Evolutionary conservation across 2,888 invertebrate species (phyloP).

Genomic region (Morpho deidamia): DNA sequence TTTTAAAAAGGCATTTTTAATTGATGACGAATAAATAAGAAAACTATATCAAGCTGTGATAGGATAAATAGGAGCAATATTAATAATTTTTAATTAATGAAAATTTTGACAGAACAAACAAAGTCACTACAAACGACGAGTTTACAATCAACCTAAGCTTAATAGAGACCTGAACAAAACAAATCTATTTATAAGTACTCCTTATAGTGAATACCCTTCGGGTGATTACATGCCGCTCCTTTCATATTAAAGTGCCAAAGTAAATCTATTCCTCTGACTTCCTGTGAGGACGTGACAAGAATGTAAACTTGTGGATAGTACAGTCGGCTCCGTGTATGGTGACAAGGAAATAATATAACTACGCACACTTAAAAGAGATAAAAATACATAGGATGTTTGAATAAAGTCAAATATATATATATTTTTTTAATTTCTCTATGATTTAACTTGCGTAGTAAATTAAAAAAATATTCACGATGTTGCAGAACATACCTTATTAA

Average conservation of each 20-base stretch:
- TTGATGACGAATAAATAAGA: too few relatives aligned
- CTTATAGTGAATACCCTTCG: constrained; percentile 14
- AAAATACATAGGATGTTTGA: background rate
- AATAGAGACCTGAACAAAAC: background rate
- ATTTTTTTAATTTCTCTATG: too few relatives aligned
- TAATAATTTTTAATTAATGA: too few relatives aligned
- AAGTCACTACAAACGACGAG: too few relatives aligned
- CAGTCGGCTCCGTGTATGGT: constrained; percentile 5
- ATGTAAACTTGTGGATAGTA: constrained; percentile 33
- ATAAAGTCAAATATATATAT: too few relatives aligned
- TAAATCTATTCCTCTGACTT: constrained; percentile 47
- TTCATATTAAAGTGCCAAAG: constrained; percentile 30
- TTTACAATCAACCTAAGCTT: background rate
- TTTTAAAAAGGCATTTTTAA: too few relatives aligned
- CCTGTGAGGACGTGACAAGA: constrained; percentile 45
- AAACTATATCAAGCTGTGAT: too few relatives aligned
- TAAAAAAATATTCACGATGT: too few relatives aligned
- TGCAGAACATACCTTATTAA: too few relatives aligned
- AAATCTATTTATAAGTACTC: constrained; percentile 5
- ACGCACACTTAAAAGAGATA: background rate
- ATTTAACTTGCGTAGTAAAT: too few relatives aligned
- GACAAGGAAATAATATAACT: background rate
- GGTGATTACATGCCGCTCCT: constrained; percentile 22
- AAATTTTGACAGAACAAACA: too few relatives aligned
- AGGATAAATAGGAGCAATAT: too few relatives aligned